Evolutionary conservation across 2,113 vertebrate species (phyloP), one percentile per base, ranked within the genome.

Genomic region (Turdus rufiventris): DNA sequence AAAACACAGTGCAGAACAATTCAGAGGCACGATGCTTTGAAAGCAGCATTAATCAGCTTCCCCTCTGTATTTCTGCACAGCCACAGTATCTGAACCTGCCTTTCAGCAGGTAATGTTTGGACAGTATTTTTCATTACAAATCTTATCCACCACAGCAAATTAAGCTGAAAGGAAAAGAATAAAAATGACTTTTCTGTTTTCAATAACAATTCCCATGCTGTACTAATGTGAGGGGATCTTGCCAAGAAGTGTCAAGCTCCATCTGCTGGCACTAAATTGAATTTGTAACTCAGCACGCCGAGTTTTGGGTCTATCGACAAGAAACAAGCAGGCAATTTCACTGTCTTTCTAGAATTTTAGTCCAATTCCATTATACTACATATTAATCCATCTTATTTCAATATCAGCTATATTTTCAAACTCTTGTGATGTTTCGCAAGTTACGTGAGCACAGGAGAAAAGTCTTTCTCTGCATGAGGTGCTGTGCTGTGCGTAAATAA

Each of bases 201-300:
- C 72, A 48, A 1, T 33, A 53, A 71, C 29, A 67, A 53, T 67
- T 72, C 47, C 18, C 51, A 18, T 26, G 51, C 20, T 60, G 2
- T 18, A 8, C 17, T 58, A 2, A 65, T 17, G 10, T 8, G 34
- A 65, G 12, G 5, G 6, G 53, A 43, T 18, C 70, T 67, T 58
- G 54, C 43, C 82, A 84, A 67, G 82, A 80, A 77, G 65, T 61
- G 70, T 62, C 70, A 94, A 70, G 86, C 94, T 91, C 96, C 96
- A 95, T 70, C 96, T 97, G 91, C 88, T 76, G 96, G 83, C 83
- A 10, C 20, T 43, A 50, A 84, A 86, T 50, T 33, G 42, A 86
- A 82, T 29, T 76, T 43, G 34, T 60, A 82, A 40, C n/a, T 42
- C 62, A 36, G 61, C 24, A 9, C 1, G 0, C 25, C 1, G 12